Evolutionary conservation across 2,888 invertebrate species (phyloP).

Genomic region (Amphipoea oculea): DNA sequence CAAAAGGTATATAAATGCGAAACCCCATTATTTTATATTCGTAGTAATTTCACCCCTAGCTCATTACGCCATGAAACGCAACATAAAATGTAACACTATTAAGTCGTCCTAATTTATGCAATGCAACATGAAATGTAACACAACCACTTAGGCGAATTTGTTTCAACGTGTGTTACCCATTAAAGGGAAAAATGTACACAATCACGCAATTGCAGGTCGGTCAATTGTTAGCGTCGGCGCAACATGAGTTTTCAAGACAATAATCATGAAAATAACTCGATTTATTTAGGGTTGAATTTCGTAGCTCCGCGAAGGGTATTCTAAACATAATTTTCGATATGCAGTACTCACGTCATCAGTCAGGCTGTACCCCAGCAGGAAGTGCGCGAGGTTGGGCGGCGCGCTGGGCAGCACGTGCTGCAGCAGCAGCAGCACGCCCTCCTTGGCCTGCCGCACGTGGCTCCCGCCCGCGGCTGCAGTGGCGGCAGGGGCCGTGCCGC

Average conservation of each 20-base stretch:
- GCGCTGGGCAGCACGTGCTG: slow-evolving; percentile 94
- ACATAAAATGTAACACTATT: background rate
- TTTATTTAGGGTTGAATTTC: background rate
- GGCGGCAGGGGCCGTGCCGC: slow-evolving; percentile 67
- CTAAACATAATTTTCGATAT: too few relatives aligned
- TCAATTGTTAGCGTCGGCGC: too few relatives aligned
- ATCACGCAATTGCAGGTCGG: too few relatives aligned
- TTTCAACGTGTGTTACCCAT: too few relatives aligned
- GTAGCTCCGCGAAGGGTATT: background rate
- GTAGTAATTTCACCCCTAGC: background rate
- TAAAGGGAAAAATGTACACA: too few relatives aligned
- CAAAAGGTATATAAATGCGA: slow-evolving; percentile 63
- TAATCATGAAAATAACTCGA: background rate
- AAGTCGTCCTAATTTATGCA: too few relatives aligned
- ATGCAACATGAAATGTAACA: too few relatives aligned
- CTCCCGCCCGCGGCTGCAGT: slow-evolving; percentile 73
- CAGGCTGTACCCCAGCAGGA: slow-evolving; percentile 96
- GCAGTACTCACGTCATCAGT: slow-evolving; percentile 92
- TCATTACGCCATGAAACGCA: background rate
- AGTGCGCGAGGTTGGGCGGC: slow-evolving; percentile 96
- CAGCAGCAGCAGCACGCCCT: slow-evolving; percentile 93
- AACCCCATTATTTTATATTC: background rate
- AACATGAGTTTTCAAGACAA: background rate
- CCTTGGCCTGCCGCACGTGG: slow-evolving; percentile 90
- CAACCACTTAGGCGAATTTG: too few relatives aligned